These are phyloP conservation scores for Micromesistius poutassou DNA, from an alignment of 2,797 vertebrate genomes.

Conservation along the genomic window DNA sequence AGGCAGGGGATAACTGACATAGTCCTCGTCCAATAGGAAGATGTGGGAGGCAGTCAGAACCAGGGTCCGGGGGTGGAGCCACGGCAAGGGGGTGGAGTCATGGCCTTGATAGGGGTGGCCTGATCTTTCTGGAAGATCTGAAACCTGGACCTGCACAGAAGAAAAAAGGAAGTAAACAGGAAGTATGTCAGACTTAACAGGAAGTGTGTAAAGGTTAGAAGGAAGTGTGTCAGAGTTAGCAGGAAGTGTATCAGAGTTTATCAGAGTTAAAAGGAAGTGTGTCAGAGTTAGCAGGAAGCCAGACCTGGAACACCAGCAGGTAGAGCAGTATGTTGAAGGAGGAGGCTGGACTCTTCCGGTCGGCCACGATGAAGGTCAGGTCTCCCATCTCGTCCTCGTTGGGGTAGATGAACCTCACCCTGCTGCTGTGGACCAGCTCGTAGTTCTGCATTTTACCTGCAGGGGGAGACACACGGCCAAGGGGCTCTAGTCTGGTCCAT, in stretches of 20 bases:
- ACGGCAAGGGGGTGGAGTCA: conserved; percentile 54
- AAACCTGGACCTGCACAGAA: conserved; percentile 60
- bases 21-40: conserved; percentile 94
- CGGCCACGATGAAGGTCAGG: conserved; percentile 89
- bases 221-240: conserved; percentile 48
- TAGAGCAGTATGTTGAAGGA: conserved; percentile 90
- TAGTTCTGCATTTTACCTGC: conserved; percentile 97
- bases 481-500: neutral
- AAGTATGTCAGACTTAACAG: neutral
- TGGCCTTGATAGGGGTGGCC: conserved; percentile 56
- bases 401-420: conserved; percentile 94
- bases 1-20: conserved; percentile 91
- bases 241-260: too few species aligned
- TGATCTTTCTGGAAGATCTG: conserved; percentile 73
- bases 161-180: neutral
- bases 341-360: conserved; percentile 75
- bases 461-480: conserved; percentile 19
- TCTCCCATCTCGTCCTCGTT: conserved; percentile 97
- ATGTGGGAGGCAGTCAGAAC: conserved; percentile 88
- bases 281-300: neutral
- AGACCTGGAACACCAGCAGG: conserved; percentile 89
- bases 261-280: conserved; percentile 62
- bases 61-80: conserved; percentile 75
- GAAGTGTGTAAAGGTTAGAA: conserved; percentile 46
- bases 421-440: conserved; percentile 95